phyloP scores from a whole-genome alignment of 2,888 invertebrate genomes.

The Apodemia duryi region DNA sequence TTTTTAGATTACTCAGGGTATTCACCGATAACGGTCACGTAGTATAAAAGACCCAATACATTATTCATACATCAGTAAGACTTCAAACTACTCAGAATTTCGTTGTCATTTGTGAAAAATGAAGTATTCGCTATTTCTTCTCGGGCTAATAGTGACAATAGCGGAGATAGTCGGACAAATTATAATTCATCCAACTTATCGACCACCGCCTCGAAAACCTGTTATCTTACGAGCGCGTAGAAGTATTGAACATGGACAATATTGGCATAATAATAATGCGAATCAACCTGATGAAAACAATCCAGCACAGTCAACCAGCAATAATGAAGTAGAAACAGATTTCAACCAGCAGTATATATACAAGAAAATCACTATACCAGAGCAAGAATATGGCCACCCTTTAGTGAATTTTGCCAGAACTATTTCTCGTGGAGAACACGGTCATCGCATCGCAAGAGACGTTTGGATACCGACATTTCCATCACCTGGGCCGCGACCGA shows the following conservation, averaged over 20 bases:
- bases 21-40: not conserved
- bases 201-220: not conserved
- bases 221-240: not conserved
- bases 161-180: not conserved
- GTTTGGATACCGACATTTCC: not conserved
- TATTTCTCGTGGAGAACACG: not conserved
- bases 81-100: not conserved
- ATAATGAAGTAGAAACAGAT: not conserved
- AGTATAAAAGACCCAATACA: not conserved
- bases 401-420: not conserved
- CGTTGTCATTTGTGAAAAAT: not conserved
- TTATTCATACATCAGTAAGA: not conserved
- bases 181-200: not conserved
- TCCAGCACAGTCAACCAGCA: not conserved
- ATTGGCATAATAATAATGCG: not conserved
- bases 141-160: not conserved
- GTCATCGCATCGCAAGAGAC: not conserved
- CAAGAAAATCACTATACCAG: not conserved
- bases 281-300: not conserved
- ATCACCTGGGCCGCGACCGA: not conserved
- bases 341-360: not conserved
- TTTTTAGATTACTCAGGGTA: not conserved
- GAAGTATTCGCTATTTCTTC: not conserved
- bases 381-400: not conserved
- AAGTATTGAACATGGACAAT: not conserved